phyloP scores from a whole-genome alignment of 2,797 vertebrate genomes.

The Acanthiza pusilla region DNA sequence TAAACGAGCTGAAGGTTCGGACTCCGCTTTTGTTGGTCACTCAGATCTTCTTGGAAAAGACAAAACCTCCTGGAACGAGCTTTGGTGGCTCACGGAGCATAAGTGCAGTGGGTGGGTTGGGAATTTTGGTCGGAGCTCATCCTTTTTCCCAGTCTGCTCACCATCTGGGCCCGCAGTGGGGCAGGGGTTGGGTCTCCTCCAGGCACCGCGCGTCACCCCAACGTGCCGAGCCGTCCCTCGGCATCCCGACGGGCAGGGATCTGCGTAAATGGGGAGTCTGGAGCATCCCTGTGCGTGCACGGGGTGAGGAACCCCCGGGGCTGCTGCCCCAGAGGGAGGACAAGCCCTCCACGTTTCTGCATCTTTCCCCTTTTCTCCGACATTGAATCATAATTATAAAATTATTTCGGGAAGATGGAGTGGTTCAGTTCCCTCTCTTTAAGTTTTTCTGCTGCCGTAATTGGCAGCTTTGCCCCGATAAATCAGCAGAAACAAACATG shows the following conservation, averaged over 20 bases:
- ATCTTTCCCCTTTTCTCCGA: not conserved
- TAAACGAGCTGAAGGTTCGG: fast-evolving
- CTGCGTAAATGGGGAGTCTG: not conserved
- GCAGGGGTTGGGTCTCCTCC: not conserved
- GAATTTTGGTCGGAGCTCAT: not conserved
- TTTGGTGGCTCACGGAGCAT: not conserved
- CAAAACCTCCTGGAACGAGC: fast-evolving
- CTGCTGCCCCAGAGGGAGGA: fast-evolving
- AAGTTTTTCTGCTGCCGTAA: not conserved
- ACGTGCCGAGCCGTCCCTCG: not conserved
- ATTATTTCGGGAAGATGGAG: not conserved
- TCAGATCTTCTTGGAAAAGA: not conserved
- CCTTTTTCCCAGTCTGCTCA: not conserved
- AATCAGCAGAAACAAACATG: conserved; percentile 12
- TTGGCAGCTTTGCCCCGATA: conserved; percentile 21
- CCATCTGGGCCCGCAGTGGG: conserved; percentile 3
- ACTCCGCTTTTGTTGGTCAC: fast-evolving
- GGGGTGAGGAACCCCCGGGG: not conserved
- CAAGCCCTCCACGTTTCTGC: not conserved
- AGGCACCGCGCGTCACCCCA: not conserved
- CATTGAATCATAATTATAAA: not conserved
- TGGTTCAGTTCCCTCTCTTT: not conserved
- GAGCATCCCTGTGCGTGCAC: not conserved
- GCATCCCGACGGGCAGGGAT: not conserved
- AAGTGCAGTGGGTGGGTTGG: not conserved